Conservation (phyloP, 2,888 invertebrate genomes). For the Lycaena phlaeas region DNA sequence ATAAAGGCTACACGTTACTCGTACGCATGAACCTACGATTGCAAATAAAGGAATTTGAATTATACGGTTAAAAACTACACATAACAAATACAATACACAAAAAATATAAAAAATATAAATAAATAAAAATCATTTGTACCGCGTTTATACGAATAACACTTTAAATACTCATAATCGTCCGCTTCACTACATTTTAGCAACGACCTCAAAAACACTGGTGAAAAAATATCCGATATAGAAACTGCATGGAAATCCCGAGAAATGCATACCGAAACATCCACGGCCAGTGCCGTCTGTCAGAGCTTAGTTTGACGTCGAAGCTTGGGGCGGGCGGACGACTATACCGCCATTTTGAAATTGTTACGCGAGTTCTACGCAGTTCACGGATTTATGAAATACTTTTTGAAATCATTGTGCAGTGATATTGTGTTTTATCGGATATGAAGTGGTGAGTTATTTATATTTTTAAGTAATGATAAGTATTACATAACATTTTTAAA, state of each 20-base stretch:
- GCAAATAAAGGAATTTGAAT: too few relatives aligned
- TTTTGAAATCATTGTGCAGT: neutral
- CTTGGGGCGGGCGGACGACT: conserved; percentile 15
- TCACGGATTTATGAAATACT: neutral
- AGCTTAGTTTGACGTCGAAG: conserved; percentile 18
- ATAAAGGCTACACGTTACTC: too few relatives aligned
- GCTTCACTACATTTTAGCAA: conserved; percentile 6
- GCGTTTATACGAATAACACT: too few relatives aligned
- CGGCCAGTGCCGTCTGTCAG: conserved; percentile 13
- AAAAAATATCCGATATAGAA: neutral
- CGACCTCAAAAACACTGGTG: conserved; percentile 6
- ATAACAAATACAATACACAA: too few relatives aligned
- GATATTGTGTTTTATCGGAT: neutral
- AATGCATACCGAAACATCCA: conserved; percentile 14
- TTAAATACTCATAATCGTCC: too few relatives aligned
- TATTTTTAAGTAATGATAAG: too few relatives aligned
- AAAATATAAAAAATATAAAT: too few relatives aligned
- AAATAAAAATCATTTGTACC: too few relatives aligned
- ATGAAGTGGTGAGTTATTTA: neutral
- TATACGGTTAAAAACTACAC: too few relatives aligned
- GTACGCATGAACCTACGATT: too few relatives aligned
- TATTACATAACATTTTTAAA: too few relatives aligned
- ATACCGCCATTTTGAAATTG: too few relatives aligned
- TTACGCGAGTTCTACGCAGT: neutral
- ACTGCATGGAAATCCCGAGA: neutral